These are phyloP conservation scores for Ctenochaetus hawaiiensis DNA, from an alignment of 2,797 vertebrate species.

Conservation along the genomic window DNA sequence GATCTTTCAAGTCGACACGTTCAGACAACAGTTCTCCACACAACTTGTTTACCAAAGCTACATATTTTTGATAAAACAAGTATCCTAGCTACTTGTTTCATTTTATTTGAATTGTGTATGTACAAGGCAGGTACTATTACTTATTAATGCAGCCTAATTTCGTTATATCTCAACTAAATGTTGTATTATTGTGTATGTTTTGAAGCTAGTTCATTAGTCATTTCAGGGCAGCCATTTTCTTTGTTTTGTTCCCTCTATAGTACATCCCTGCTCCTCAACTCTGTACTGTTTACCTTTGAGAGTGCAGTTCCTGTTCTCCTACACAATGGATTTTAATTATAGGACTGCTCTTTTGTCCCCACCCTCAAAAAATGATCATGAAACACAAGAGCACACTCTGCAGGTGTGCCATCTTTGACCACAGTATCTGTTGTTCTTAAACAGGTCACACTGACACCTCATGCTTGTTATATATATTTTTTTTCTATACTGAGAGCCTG, in stretches of 20 bases:
- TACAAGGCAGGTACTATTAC: constrained; percentile 84
- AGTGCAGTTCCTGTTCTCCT: constrained; percentile 45
- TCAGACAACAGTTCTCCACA: constrained; percentile 80
- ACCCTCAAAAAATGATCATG: constrained; percentile 19
- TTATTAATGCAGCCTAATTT: constrained; percentile 81
- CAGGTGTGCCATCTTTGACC: constrained; percentile 26
- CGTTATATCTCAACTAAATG: constrained; percentile 81
- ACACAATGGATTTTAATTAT: constrained; percentile 21
- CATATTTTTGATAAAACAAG: constrained; percentile 92
- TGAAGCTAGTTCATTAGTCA: constrained; percentile 77
- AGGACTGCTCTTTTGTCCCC: neutral
- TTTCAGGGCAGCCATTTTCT: constrained; percentile 71
- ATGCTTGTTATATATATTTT: constrained; percentile 14
- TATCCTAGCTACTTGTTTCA: constrained; percentile 88
- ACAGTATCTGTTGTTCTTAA: constrained; percentile 38
- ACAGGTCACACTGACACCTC: constrained; percentile 36
- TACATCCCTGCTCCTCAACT: constrained; percentile 66
- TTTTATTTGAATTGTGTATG: constrained; percentile 84
- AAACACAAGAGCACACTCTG: constrained; percentile 34
- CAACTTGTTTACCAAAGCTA: constrained; percentile 92
- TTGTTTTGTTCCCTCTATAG: constrained; percentile 51
- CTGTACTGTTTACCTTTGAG: constrained; percentile 54
- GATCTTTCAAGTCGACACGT: constrained; percentile 73
- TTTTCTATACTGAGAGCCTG: constrained; percentile 37
- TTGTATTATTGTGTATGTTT: constrained; percentile 81